Base-by-base conservation (phyloP, 2,113 vertebrate genomes). In the Microtus ochrogaster region DNA sequence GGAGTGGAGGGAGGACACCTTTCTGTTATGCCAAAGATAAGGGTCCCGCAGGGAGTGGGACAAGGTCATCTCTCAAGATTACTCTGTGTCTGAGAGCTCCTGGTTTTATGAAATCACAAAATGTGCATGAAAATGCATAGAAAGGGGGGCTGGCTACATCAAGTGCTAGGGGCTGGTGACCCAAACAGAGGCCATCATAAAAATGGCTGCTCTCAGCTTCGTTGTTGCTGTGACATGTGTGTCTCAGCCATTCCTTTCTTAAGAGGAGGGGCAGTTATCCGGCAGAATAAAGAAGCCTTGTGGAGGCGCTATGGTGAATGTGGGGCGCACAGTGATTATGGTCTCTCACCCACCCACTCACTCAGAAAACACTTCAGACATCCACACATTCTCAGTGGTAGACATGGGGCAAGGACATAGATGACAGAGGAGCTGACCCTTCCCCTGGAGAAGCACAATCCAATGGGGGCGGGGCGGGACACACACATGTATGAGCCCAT, bases 221-320 rank as follows among this genome's bases (percentile, higher is more conserved):
- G 16, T 49, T 28, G 7, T 41, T 49, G 47, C 49, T 14, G 0
- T 26, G 77, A 28, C 21, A 0, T 22, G 7, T 77, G 16, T 92
- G 90, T 28, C 8, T 73, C 86, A 90, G 76, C 77, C 63, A 61
- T 28, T 39, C 49, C 68, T 68, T 63, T 84, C 68, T 13, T 1
- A 5, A 24, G 74, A 92, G 24, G 68, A 83, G 82, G 82, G 47
- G 73, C 7, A 66, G 17, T 44, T 28, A 16, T 5, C 8, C 49
- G 33, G 72, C 66, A 96, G 85, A 85, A 88, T 13, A 91, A 96
- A 97, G 68, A 94, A 96, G 73, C 91, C 96, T 96, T 95, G 96
- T 49, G 77, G 96, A 77, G 66, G 72, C 85, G 30, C 58, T 1
- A 10, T 16, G 70, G 76, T 61, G 84, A 74, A 55, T 21, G n/a